phyloP scores from a whole-genome alignment of 2,113 vertebrate genomes.

The Hystrix cristata region DNA sequence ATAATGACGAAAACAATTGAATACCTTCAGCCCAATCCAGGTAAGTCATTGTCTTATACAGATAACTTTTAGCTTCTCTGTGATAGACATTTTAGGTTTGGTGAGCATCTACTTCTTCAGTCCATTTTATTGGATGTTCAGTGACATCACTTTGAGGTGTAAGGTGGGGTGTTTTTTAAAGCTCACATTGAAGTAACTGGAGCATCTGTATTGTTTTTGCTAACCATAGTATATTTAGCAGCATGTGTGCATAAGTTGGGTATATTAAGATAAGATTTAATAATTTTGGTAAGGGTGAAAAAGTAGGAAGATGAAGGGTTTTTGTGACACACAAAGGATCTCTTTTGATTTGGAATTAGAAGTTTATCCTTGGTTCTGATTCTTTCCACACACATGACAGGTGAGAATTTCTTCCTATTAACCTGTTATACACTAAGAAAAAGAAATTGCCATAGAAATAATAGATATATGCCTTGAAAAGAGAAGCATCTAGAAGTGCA shows the following conservation, averaged over 20 bases:
- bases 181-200: background rate
- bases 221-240: background rate
- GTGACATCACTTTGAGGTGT: background rate
- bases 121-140: background rate
- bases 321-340: background rate
- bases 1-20: constrained; percentile 99
- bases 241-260: background rate
- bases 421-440: background rate
- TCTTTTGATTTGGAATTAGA: background rate
- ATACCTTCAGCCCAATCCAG: constrained; percentile 99
- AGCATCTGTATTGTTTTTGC: background rate
- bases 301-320: background rate
- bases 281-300: background rate
- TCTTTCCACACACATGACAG: background rate
- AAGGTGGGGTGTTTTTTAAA: background rate
- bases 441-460: background rate
- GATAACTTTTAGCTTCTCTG: background rate
- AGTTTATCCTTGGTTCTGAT: background rate
- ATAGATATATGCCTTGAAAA: background rate
- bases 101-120: background rate
- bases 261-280: background rate
- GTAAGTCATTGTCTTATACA: constrained; percentile 85
- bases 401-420: background rate
- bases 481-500: background rate
- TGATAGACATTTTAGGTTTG: background rate